phyloP scores from a whole-genome alignment of 2,797 vertebrate species.

The Lithobates sylvaticus region DNA sequence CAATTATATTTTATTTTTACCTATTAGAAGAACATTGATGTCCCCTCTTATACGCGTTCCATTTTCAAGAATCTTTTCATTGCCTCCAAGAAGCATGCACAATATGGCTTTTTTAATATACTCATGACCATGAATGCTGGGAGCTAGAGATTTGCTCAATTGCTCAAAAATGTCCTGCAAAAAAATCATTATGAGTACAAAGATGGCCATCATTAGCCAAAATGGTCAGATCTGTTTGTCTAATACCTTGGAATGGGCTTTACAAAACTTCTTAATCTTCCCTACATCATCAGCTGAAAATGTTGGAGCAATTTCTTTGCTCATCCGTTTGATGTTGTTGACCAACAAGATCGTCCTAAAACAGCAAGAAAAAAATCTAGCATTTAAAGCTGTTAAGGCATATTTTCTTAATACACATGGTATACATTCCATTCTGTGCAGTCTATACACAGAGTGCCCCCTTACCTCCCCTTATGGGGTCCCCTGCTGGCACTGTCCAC shows the following conservation, averaged over 20 bases:
- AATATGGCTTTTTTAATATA: slow-evolving; percentile 86
- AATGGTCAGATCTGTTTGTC: slow-evolving; percentile 31
- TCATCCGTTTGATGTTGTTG: slow-evolving; percentile 82
- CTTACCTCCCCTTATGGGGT: too few relatives aligned
- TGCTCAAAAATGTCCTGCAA: slow-evolving; percentile 84
- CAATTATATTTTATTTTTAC: slow-evolving; percentile 68
- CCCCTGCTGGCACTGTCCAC: too few relatives aligned
- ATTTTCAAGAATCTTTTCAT: slow-evolving; percentile 81
- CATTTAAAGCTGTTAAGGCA: too few relatives aligned
- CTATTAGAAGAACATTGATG: slow-evolving; percentile 86
- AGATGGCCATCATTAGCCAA: not conserved
- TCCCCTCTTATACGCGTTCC: slow-evolving; percentile 80
- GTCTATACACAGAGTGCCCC: too few relatives aligned
- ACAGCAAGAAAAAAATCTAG: too few relatives aligned
- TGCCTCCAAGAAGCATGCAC: slow-evolving; percentile 77
- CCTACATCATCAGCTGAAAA: slow-evolving; percentile 77
- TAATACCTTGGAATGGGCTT: slow-evolving; percentile 79
- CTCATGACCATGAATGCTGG: slow-evolving; percentile 78
- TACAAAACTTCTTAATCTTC: slow-evolving; percentile 86
- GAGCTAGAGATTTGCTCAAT: slow-evolving; percentile 81
- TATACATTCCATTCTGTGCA: too few relatives aligned
- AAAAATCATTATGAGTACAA: not conserved
- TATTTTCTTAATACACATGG: too few relatives aligned
- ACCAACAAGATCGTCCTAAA: slow-evolving; percentile 71
- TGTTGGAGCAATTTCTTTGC: slow-evolving; percentile 75